These are phyloP conservation scores for Argya squamiceps DNA, from an alignment of 2,797 vertebrate genomes.

Conservation along the genomic window DNA sequence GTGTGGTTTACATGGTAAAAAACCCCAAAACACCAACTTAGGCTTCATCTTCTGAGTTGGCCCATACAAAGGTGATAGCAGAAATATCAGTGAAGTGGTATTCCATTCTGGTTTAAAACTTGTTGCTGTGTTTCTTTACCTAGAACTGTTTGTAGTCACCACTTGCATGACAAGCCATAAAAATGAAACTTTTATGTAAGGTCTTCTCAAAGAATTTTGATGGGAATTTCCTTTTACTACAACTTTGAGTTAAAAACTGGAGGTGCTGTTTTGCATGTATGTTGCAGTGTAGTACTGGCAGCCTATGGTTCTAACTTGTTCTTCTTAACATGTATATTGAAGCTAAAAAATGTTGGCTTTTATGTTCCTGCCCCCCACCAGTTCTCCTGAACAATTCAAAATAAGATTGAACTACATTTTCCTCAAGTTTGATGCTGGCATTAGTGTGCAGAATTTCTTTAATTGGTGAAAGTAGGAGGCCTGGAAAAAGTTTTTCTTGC, in stretches of 20 bases:
- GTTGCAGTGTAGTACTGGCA: neutral
- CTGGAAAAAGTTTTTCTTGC: neutral
- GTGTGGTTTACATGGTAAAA: neutral
- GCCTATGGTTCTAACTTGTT: neutral
- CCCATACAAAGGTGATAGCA: neutral
- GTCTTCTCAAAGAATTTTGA: neutral
- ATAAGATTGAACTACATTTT: neutral
- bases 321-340: neutral
- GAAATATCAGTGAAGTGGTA: neutral
- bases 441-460: neutral
- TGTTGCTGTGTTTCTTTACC: neutral
- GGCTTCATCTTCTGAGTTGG: neutral
- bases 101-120: neutral
- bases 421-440: neutral
- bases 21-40: rapidly evolving
- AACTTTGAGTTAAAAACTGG: neutral
- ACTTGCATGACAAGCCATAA: neutral
- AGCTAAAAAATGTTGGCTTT: neutral
- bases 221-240: neutral
- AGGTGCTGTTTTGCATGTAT: neutral
- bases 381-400: neutral
- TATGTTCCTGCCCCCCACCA: neutral
- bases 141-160: neutral
- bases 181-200: neutral
- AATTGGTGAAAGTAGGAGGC: neutral